Conservation (phyloP, 2,797 vertebrate species). For the Poeciliopsis paucimaculata region DNA sequence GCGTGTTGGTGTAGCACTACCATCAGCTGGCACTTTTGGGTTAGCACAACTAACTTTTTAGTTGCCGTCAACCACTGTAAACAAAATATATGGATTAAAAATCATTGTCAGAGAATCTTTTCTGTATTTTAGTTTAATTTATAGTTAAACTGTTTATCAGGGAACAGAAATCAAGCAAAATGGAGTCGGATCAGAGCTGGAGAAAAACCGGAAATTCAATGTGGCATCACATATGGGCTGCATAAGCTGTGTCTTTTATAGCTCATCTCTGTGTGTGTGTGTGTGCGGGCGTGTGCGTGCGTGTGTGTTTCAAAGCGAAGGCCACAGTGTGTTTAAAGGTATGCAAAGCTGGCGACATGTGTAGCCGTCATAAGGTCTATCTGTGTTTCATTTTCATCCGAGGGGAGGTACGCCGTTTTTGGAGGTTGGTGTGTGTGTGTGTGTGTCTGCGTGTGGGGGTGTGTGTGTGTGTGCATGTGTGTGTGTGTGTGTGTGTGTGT, state of each 20-base stretch:
- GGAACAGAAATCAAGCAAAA: constrained; percentile 17
- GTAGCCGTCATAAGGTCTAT: constrained; percentile 90
- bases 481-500: constrained; percentile 20
- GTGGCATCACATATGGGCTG: constrained; percentile 96
- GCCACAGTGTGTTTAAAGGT: constrained; percentile 64
- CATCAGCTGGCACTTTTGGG: not conserved
- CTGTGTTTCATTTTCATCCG: constrained; percentile 88
- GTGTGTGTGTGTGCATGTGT: not conserved
- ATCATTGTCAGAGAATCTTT: not conserved
- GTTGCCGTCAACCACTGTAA: not conserved
- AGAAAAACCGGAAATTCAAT: constrained; percentile 89
- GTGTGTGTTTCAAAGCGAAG: constrained; percentile 71
- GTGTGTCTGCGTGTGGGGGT: not conserved
- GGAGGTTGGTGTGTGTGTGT: constrained; percentile 17
- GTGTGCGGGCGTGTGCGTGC: constrained; percentile 38
- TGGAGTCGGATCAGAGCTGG: constrained; percentile 7
- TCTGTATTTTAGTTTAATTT: not conserved
- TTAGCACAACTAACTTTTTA: not conserved
- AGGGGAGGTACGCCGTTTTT: constrained; percentile 62
- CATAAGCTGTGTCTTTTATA: constrained; percentile 88
- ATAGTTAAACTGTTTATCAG: not conserved
- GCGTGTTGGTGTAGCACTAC: too few species aligned
- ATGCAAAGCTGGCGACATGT: constrained; percentile 92
- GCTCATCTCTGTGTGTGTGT: constrained; percentile 49
- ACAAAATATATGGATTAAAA: not conserved